Conservation (phyloP, 2,113 vertebrate species). For the Columbina picui region DNA sequence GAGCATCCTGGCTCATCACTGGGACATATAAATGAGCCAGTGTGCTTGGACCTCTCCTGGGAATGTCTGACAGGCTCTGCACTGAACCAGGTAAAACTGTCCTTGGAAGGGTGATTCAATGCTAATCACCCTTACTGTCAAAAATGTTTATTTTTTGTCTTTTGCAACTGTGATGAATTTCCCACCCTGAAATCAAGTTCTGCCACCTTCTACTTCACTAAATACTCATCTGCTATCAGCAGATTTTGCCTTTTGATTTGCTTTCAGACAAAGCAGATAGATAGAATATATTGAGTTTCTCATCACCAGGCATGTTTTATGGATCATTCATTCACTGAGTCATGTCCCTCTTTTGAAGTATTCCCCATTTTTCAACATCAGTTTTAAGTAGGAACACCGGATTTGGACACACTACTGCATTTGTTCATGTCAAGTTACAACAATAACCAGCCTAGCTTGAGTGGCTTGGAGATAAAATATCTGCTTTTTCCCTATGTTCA, state of each 20-base stretch:
- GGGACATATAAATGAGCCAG: not conserved
- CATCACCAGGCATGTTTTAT: not conserved
- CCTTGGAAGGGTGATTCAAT: not conserved
- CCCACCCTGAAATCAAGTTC: not conserved
- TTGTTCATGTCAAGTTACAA: conserved; percentile 11
- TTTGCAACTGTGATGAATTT: conserved; percentile 31
- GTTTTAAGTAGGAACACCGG: not conserved
- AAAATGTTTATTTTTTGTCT: conserved; percentile 23
- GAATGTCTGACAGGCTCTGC: not conserved
- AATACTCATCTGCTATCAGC: not conserved
- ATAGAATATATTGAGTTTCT: not conserved
- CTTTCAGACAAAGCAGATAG: conserved; percentile 9
- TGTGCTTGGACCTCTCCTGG: not conserved
- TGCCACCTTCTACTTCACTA: not conserved
- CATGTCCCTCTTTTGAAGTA: conserved; percentile 31
- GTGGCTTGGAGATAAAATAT: not conserved
- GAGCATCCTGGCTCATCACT: not conserved
- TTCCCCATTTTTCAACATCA: conserved; percentile 25
- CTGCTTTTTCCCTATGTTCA: not conserved
- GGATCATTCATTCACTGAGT: conserved; percentile 11
- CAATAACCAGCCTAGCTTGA: not conserved
- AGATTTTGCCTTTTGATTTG: not conserved
- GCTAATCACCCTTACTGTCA: not conserved
- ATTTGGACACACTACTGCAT: not conserved
- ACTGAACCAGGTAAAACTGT: not conserved